A percentile compares a stretch with the other conserved stretches of the same genome.
Conservation (phyloP, 2,797 vertebrate species). For the Fistularia tabacaria region DNA sequence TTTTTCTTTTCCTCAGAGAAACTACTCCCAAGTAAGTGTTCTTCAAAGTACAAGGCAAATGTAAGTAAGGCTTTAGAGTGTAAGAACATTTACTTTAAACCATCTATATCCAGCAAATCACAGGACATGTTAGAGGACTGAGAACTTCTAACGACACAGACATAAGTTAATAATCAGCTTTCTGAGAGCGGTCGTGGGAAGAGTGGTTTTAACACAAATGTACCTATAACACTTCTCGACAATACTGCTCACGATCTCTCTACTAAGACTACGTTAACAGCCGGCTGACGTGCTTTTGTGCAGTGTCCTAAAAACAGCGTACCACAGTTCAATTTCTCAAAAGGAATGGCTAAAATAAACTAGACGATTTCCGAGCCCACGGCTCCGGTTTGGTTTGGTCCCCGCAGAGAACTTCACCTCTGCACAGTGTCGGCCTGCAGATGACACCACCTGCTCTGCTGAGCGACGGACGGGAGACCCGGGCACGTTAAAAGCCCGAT, state of each 20-base stretch:
- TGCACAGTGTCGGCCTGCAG: constrained; percentile 28
- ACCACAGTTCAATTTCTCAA: constrained; percentile 18
- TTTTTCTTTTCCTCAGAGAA: too few species aligned
- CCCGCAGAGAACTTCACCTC: constrained; percentile 8
- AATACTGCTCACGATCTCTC: too few species aligned
- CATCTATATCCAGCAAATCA: constrained; percentile 10
- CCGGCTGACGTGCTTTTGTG: constrained; percentile 1
- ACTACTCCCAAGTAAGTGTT: constrained; percentile 20
- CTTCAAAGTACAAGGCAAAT: constrained; percentile 56
- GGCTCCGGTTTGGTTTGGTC: constrained; percentile 37
- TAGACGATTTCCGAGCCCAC: constrained; percentile 11
- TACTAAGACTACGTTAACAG: too few species aligned
- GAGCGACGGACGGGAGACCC: too few species aligned
- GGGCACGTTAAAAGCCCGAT: too few species aligned
- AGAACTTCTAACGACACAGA: too few species aligned
- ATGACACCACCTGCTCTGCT: too few species aligned
- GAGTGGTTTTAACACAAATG: too few species aligned
- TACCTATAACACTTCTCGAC: too few species aligned
- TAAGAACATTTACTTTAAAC: constrained; percentile 26
- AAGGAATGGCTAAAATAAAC: constrained; percentile 16
- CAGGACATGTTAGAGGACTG: too few species aligned
- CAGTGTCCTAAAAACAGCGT: constrained; percentile 13
- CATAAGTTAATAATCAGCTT: too few species aligned
- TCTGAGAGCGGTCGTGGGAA: too few species aligned
- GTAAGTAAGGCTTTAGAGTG: constrained; percentile 66